Percentiles rank a stretch among this genome's conserved stretches.
These are phyloP conservation scores for Crambe crambe DNA, from an alignment of 37 sponge, comb jelly and placozoan genomes.

Conservation along the genomic window DNA sequence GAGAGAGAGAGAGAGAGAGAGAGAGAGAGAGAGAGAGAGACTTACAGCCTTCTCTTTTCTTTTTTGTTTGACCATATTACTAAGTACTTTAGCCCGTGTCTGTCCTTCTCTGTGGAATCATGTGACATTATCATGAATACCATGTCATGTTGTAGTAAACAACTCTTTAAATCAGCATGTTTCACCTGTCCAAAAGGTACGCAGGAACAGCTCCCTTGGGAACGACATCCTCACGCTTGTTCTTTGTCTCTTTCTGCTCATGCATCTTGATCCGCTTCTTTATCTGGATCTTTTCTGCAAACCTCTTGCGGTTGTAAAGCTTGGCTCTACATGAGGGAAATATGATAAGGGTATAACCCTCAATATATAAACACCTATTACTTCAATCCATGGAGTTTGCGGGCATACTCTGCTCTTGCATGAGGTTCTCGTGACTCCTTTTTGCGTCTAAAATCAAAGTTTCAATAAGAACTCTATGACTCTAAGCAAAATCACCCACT, in stretches of 20 bases:
- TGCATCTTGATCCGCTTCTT: slow-evolving; percentile 95
- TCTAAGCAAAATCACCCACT: slow-evolving; percentile 43
- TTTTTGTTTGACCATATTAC: slow-evolving; percentile 99
- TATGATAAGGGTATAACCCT: background rate
- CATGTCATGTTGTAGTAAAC: slow-evolving; percentile 34
- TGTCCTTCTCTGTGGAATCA: slow-evolving; percentile 79
- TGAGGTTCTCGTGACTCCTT: slow-evolving; percentile 88
- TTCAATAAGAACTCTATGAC: background rate
- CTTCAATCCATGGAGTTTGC: slow-evolving; percentile 98
- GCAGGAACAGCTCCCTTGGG: slow-evolving; percentile 98
- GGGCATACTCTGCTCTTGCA: slow-evolving; percentile 67
- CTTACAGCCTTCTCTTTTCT: slow-evolving; percentile 98
- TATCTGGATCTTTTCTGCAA: slow-evolving; percentile 93
- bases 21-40: too few species aligned
- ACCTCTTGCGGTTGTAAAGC: slow-evolving; percentile 94
- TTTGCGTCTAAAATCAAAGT: slow-evolving; percentile 74
- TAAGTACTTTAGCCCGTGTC: slow-evolving; percentile 92
- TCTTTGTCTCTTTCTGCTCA: slow-evolving; percentile 82
- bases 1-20: too few species aligned
- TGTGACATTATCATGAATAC: background rate
- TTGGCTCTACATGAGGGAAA: slow-evolving; percentile 77
- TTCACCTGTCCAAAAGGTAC: slow-evolving; percentile 92
- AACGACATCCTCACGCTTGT: slow-evolving; percentile 79
- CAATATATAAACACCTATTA: slow-evolving; percentile 18
- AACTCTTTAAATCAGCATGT: slow-evolving; percentile 74